A percentile compares a stretch with the other conserved stretches of the same genome.
Evolutionary conservation across 53 echinoderm and acorn worm species (phyloP).

Genomic region (Antedon mediterranea): DNA sequence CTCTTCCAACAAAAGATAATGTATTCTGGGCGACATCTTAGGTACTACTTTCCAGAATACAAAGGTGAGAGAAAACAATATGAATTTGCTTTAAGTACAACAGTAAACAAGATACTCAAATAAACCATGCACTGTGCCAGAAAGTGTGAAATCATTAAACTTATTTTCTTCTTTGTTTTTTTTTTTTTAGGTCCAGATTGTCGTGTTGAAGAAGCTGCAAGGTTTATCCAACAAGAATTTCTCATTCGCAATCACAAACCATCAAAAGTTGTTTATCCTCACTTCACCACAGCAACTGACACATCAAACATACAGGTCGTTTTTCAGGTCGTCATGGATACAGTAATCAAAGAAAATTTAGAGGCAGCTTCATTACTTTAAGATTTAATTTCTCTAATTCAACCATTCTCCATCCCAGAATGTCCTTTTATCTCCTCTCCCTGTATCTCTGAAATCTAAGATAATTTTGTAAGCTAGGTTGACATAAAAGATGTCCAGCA

Average conservation of each 20-base stretch:
- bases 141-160: no score
- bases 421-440: no score
- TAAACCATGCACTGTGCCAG: no score
- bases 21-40: conserved; percentile 67
- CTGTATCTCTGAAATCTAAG: no score
- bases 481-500: no score
- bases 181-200: conserved; percentile 58
- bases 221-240: conserved; percentile 58
- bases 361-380: conserved; percentile 52
- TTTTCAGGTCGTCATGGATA: conserved; percentile 85
- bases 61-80: conserved; percentile 49
- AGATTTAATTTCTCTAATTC: neutral
- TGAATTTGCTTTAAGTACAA: no score
- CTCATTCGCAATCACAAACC: conserved; percentile 47
- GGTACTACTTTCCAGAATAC: conserved; percentile 77
- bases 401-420: no score
- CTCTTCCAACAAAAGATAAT: conserved; percentile 78
- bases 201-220: conserved; percentile 76
- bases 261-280: conserved; percentile 66
- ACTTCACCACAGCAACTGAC: conserved; percentile 98
- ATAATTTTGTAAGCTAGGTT: no score
- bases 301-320: conserved; percentile 87
- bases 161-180: neutral
- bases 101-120: no score
- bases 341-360: conserved; percentile 67